Conservation (phyloP, 2,113 vertebrate species). For the Hydropotes inermis region DNA sequence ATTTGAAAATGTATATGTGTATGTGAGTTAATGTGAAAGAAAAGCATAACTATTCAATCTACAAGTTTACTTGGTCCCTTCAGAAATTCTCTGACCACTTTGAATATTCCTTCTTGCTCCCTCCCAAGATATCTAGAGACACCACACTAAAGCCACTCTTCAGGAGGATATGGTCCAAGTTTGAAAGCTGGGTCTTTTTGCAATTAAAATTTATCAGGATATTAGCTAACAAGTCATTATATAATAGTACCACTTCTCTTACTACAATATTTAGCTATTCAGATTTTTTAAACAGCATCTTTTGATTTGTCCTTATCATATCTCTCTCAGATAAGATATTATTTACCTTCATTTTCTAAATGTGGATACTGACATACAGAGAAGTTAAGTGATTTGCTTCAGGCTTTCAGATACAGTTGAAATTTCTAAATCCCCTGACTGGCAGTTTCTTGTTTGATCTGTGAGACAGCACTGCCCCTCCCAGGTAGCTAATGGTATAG, state of each 20-base stretch:
- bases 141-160: not conserved
- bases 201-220: not conserved
- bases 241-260: not conserved
- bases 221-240: not conserved
- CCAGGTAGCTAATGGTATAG: not conserved
- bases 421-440: not conserved
- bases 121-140: not conserved
- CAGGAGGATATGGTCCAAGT: not conserved
- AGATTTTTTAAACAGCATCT: not conserved
- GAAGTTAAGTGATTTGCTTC: constrained; percentile 34
- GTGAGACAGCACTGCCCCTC: constrained; percentile 24
- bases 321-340: not conserved
- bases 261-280: not conserved
- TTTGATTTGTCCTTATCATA: not conserved
- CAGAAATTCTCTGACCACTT: not conserved
- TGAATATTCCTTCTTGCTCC: not conserved
- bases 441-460: not conserved
- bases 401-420: not conserved
- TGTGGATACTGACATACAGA: not conserved
- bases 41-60: not conserved
- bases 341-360: constrained; percentile 9
- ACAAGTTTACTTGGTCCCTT: not conserved
- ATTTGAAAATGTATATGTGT: not conserved
- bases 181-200: not conserved
- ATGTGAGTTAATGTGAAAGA: not conserved